Base-by-base conservation (phyloP, 1,140 invertebrate species). In the Nasonia longicornis region DNA sequence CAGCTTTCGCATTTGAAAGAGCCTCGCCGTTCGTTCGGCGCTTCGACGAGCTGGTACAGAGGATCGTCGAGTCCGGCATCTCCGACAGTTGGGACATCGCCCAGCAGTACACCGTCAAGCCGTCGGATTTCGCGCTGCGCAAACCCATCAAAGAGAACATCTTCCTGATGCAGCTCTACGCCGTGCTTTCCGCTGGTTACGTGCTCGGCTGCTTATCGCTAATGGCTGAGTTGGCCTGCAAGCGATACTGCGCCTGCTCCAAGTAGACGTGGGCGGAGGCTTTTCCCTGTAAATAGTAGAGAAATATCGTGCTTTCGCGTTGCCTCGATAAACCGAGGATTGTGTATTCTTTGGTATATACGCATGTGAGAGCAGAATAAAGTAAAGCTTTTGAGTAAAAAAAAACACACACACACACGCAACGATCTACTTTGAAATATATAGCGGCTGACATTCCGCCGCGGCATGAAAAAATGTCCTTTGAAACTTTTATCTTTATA, bases 11-110 rank as follows among this genome's bases (percentile, higher is more conserved):
- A 16, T 72, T 42, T 42, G 67, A 69, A 8, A 8, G 35, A 10
- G 31, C 35, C 12, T 72, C 70, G 2, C 31, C 38, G 0, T 72
- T 72, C 12, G 70, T 4, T 8, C 20, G 35, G 1, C 35, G 38
- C 10, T 72, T 72, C 38, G 70, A 72, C 22, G 14, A 38, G 35
- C 3, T 42, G 16, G n/a, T 45, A 0, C 70, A 48, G n/a, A n/a
- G 70, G 2, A 72, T 72, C 6, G 70, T 72, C 22, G 70, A 45
- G 20, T 72, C 42, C 35, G 70, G 70, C n/a, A 48, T 72, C 38
- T 10, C 38, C 7, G 35, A 48, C 22, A 45, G 1, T 38, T 72
- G 70, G 70, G 2, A 12, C 6, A 8, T 12, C 2, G 70, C 38
- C 1, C 35, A 38, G 8, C 22, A 26, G 12, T 72, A 72, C n/a